Percentiles rank a stretch among this genome's conserved stretches.
Evolutionary conservation across 2,888 invertebrate species (phyloP).

Genomic region (Horisme vitalbata): DNA sequence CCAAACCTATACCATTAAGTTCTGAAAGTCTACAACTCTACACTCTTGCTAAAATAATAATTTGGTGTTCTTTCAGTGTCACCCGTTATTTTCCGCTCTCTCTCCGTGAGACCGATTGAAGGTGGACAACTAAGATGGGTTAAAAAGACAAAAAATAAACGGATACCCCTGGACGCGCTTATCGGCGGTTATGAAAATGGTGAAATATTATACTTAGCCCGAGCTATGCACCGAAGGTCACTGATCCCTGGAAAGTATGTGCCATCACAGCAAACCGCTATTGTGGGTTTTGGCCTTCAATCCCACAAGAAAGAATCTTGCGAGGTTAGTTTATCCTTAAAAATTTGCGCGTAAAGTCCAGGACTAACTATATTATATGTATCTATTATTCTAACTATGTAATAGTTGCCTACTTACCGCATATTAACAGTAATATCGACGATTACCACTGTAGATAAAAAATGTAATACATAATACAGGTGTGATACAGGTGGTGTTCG

Average conservation of each 20-base stretch:
- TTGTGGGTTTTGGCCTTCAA: constrained; percentile 18
- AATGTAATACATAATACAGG: too few relatives aligned
- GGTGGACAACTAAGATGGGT: constrained; percentile 23
- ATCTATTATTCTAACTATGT: too few relatives aligned
- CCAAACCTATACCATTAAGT: too few relatives aligned
- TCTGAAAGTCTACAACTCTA: not conserved
- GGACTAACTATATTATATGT: too few relatives aligned
- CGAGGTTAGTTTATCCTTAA: constrained; percentile 15
- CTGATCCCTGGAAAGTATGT: constrained; percentile 29
- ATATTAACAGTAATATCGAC: too few relatives aligned
- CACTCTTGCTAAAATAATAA: too few relatives aligned
- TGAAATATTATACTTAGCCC: constrained; percentile 21
- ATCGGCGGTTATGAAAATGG: constrained; percentile 27
- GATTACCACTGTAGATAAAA: too few relatives aligned
- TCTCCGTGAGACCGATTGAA: constrained; percentile 10
- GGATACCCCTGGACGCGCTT: constrained; percentile 18
- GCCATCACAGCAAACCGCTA: constrained; percentile 17
- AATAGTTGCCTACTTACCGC: too few relatives aligned
- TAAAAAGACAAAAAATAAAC: constrained; percentile 6
- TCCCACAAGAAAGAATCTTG: constrained; percentile 12
- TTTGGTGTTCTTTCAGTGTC: constrained; percentile 20
- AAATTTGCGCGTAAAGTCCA: too few relatives aligned
- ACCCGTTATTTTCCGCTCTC: constrained; percentile 9
- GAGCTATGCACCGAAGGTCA: constrained; percentile 18
- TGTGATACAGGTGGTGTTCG: too few relatives aligned